Conservation (phyloP, 1,140 invertebrate species). For the Megalopta genalis region DNA sequence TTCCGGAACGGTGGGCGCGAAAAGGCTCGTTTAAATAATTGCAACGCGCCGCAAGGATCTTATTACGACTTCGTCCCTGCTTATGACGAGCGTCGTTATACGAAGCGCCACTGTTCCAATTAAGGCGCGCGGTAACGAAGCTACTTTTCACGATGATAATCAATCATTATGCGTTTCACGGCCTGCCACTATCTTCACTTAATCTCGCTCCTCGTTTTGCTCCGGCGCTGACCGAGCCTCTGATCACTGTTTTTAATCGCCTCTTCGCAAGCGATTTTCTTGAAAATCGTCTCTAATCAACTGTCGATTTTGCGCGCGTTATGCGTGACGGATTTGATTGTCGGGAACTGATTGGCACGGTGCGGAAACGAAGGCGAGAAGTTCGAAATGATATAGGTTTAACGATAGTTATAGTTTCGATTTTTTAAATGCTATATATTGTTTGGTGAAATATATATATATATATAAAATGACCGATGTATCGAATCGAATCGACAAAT, state of each 20-base stretch:
- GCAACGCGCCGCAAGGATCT: not conserved
- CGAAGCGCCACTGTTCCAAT: not conserved
- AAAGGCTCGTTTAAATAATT: constrained; percentile 8
- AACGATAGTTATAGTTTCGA: no score
- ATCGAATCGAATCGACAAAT: no score
- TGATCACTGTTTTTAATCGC: not conserved
- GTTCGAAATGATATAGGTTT: no score
- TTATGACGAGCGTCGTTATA: not conserved
- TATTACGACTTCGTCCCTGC: constrained; percentile 12
- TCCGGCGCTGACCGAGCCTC: not conserved
- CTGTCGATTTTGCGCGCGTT: no score
- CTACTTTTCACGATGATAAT: not conserved
- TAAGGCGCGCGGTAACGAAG: not conserved
- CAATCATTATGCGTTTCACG: constrained; percentile 1
- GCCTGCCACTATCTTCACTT: not conserved
- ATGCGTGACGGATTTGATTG: no score
- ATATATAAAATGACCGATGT: no score
- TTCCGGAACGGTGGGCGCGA: not conserved
- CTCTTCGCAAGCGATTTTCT: not conserved
- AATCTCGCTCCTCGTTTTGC: not conserved
- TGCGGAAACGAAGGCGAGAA: no score
- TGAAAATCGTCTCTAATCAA: not conserved
- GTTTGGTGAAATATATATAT: no score
- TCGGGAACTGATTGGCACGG: no score
- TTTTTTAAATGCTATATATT: no score